phyloP scores from a whole-genome alignment of 2,113 vertebrate species.

The Dipodomys ordii region DNA sequence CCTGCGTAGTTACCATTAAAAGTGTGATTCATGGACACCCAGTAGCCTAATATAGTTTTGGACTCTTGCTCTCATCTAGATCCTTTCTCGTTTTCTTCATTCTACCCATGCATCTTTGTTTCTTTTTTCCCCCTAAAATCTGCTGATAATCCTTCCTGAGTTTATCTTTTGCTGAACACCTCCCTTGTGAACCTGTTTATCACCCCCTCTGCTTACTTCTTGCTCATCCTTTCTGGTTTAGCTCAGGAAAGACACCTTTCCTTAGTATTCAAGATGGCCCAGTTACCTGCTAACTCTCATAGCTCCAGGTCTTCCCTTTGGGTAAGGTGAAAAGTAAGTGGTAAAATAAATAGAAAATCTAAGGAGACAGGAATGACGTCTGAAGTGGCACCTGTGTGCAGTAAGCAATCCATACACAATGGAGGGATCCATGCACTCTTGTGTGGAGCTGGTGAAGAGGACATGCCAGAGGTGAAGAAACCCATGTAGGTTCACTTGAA shows the following conservation, averaged over 20 bases:
- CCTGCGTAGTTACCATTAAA: too few species aligned
- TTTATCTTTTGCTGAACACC: neutral
- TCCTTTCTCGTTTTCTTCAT: neutral
- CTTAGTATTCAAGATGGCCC: neutral
- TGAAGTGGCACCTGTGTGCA: too few species aligned
- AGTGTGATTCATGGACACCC: too few species aligned
- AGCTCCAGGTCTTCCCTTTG: neutral
- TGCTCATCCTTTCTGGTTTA: neutral
- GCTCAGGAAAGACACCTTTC: neutral
- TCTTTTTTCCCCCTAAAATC: neutral
- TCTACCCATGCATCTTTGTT: neutral
- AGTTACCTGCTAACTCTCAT: neutral
- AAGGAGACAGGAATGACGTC: neutral
- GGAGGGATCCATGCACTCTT: neutral
- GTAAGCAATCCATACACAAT: neutral
- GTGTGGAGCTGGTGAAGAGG: neutral
- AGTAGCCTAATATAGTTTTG: neutral
- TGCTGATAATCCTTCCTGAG: neutral
- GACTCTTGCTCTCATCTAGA: neutral
- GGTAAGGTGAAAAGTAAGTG: conserved; percentile 18
- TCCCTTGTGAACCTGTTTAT: neutral
- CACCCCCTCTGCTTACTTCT: neutral
- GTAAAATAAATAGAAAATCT: neutral
- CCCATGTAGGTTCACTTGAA: too few species aligned
- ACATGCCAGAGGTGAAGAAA: neutral